phyloP scores from a whole-genome alignment of 2,113 vertebrate genomes.

The Scomber japonicus region DNA sequence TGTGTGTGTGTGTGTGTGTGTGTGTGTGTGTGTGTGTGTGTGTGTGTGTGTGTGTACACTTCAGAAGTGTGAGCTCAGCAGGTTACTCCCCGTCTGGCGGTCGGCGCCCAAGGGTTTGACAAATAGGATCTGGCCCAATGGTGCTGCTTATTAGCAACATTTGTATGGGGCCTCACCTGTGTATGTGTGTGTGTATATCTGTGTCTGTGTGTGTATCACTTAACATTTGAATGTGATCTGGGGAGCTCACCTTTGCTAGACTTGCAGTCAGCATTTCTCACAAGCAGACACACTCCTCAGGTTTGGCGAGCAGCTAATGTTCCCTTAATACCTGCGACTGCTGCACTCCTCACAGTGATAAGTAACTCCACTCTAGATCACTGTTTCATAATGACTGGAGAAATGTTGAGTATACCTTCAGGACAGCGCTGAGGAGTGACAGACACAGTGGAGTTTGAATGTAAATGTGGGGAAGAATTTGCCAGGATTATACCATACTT shows the following conservation, averaged over 20 bases:
- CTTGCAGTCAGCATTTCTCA: slow-evolving; percentile 72
- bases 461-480: slow-evolving; percentile 13
- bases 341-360: slow-evolving; percentile 32
- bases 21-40: slow-evolving; percentile 23
- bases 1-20: slow-evolving; percentile 34
- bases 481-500: slow-evolving; percentile 5
- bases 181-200: slow-evolving; percentile 11
- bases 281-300: slow-evolving; percentile 49
- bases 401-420: slow-evolving; percentile 35
- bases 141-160: slow-evolving; percentile 76
- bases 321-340: slow-evolving; percentile 48
- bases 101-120: slow-evolving; percentile 66
- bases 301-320: slow-evolving; percentile 61
- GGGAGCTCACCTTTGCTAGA: slow-evolving; percentile 69
- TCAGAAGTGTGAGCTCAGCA: slow-evolving; percentile 75
- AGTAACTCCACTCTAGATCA: slow-evolving; percentile 41
- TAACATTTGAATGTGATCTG: slow-evolving; percentile 75
- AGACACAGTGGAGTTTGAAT: slow-evolving; percentile 4
- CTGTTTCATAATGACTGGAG: slow-evolving; percentile 26
- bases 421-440: slow-evolving; percentile 27
- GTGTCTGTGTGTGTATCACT: slow-evolving; percentile 39
- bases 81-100: slow-evolving; percentile 58
- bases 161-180: slow-evolving; percentile 65
- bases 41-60: slow-evolving; percentile 31
- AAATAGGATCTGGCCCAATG: slow-evolving; percentile 72